These are phyloP conservation scores for Sisyra nigra DNA, from an alignment of 2,888 invertebrate genomes.

Conservation along the genomic window DNA sequence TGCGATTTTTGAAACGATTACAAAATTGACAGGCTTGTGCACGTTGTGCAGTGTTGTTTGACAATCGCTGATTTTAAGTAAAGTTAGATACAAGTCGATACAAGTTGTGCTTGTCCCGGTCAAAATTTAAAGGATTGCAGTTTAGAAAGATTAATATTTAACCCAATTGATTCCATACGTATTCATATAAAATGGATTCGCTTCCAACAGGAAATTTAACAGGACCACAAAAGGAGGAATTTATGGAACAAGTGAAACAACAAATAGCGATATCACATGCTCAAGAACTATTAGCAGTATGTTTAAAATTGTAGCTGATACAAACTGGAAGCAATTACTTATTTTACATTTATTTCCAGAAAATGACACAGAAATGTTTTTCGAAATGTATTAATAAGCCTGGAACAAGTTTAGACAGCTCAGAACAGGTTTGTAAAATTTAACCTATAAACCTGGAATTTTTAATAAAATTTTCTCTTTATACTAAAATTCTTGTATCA, in stretches of 20 bases:
- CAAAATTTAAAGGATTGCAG: not conserved
- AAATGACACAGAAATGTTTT: conserved; percentile 96
- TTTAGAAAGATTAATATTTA: not conserved
- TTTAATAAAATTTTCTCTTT: conserved; percentile 7
- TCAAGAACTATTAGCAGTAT: conserved; percentile 76
- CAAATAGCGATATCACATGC: conserved; percentile 89
- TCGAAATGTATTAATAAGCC: conserved; percentile 87
- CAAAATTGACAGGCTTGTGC: too few species aligned
- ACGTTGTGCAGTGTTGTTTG: too few species aligned
- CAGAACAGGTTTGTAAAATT: conserved; percentile 47
- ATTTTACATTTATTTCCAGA: conserved; percentile 35
- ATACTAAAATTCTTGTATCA: conserved; percentile 7
- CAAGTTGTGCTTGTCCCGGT: not conserved
- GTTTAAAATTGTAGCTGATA: conserved; percentile 15
- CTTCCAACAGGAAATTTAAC: conserved; percentile 38
- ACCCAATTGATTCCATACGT: not conserved
- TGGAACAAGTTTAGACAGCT: conserved; percentile 72
- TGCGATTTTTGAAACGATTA: too few species aligned
- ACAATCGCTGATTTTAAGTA: too few species aligned
- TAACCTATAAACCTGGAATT: conserved; percentile 10
- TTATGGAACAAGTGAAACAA: conserved; percentile 90
- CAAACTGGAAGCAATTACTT: conserved; percentile 7
- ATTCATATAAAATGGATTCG: conserved; percentile 34
- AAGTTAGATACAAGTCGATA: not conserved
- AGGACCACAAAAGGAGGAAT: conserved; percentile 61